These are phyloP conservation scores for Graptemys geographica DNA, from an alignment of 2,797 vertebrate genomes.

Conservation along the genomic window DNA sequence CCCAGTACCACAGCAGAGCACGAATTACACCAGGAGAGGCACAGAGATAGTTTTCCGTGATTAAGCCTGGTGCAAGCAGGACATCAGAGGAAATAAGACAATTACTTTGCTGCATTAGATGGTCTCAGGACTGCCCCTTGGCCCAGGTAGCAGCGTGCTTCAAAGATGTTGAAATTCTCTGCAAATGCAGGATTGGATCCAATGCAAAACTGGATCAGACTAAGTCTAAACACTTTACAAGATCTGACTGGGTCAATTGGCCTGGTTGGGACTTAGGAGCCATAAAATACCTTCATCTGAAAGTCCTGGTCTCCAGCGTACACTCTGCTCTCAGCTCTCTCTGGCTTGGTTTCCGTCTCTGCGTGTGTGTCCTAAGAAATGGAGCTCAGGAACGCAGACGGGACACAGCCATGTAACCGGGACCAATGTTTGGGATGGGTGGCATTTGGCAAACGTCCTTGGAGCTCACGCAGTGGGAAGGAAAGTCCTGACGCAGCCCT, in stretches of 20 bases:
- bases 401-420: background rate
- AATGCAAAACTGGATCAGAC: background rate
- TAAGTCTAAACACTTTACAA: slow-evolving; percentile 10
- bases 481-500: background rate
- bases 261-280: background rate
- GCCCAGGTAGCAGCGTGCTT: background rate
- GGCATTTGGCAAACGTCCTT: background rate
- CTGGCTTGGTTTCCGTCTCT: background rate
- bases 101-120: background rate
- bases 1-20: rapidly evolving
- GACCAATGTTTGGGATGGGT: background rate
- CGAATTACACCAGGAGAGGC: background rate
- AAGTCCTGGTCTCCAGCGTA: background rate
- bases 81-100: background rate
- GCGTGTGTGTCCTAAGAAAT: background rate
- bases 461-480: rapidly evolving
- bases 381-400: background rate
- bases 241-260: background rate
- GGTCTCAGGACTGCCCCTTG: background rate
- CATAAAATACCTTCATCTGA: background rate
- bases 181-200: background rate
- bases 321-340: background rate
- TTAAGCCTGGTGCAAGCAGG: background rate
- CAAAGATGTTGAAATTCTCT: slow-evolving; percentile 1
- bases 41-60: background rate